phyloP scores from a whole-genome alignment of 1,140 invertebrate species.

The Neuroterus valhalla region DNA sequence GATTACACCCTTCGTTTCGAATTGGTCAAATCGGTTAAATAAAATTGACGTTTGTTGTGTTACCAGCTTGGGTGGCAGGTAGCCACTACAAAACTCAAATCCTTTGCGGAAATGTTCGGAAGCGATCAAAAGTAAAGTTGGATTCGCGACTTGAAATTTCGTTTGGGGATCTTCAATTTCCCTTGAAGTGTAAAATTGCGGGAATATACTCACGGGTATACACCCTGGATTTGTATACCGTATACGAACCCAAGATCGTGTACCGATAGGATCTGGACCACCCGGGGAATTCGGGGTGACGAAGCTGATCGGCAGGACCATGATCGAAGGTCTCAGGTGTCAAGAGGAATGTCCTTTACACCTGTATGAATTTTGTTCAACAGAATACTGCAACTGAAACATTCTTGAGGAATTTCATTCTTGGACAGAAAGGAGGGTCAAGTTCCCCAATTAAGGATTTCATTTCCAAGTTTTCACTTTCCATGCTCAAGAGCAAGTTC shows the following conservation, averaged over 20 bases:
- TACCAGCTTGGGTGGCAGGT: conserved; percentile 16
- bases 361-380: conserved; percentile 28
- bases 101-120: conserved; percentile 26
- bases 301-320: conserved; percentile 25
- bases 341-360: conserved; percentile 19
- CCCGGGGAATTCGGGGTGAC: conserved; percentile 24
- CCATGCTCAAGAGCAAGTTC: too few species aligned
- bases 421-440: not conserved
- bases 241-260: conserved; percentile 7
- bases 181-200: not conserved
- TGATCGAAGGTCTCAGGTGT: conserved; percentile 22
- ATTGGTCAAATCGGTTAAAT: conserved; percentile 24
- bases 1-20: conserved; percentile 16
- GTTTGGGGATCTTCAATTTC: not conserved
- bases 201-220: not conserved
- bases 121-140: not conserved
- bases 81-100: conserved; percentile 2
- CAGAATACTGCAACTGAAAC: conserved; percentile 26
- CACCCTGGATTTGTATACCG: not conserved
- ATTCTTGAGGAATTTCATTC: conserved; percentile 11
- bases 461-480: conserved; percentile 8
- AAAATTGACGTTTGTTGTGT: conserved; percentile 20
- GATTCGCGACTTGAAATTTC: conserved; percentile 20
- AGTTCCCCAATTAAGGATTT: not conserved
- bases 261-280: conserved; percentile 29